Evolutionary conservation across 2,888 invertebrate genomes (phyloP), one percentile per base, ranked within the genome.

Genomic region (Ochropleura leucogaster): DNA sequence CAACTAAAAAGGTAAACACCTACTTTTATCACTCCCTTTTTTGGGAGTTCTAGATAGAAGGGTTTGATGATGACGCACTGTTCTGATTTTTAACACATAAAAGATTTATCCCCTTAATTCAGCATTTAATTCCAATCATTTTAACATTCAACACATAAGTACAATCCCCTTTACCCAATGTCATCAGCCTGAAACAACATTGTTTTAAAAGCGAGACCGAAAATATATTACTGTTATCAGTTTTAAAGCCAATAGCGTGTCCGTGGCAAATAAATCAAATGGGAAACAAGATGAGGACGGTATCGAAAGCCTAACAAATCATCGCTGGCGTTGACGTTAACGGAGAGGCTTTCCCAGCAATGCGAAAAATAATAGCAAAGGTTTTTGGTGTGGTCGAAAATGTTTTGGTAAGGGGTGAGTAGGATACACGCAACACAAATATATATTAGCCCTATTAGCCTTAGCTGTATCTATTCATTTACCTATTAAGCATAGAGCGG

Each of bases 281-380:
- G 66, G 68, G 74, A 67, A 85, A 89, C 89, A 88, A 87, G 87
- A 89, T 86, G 88, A 86, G 88, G 80, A 83, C 77, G 75, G 72
- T 90, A 90, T 90, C 88, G 86, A 73, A 79, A 84, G 72, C 77
- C 59, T 79, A 82, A 89, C 89, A 90, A 91, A 91, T 91, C 90
- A 90, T 88, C 67, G 68, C 79, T 80, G 73, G 77, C 66, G 82
- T 73, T 75, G 78, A 80, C 82, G 85, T 79, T 86, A 87, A 85
- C 85, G 47, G 75, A 82, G 74, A 85, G 72, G 44, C 57, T 74
- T 68, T 51, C 68, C 53, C 55, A 68, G 68, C 70, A 70, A n/a
- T 70, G 40, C 65, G 70, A 71, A 81, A 76, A 72, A 84, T 81
- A 84, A 68, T 70, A 59, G 57, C 57, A 57, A n/a, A 30, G 47